Conservation (phyloP, 2,888 invertebrate species). For the Epinotia demarniana region DNA sequence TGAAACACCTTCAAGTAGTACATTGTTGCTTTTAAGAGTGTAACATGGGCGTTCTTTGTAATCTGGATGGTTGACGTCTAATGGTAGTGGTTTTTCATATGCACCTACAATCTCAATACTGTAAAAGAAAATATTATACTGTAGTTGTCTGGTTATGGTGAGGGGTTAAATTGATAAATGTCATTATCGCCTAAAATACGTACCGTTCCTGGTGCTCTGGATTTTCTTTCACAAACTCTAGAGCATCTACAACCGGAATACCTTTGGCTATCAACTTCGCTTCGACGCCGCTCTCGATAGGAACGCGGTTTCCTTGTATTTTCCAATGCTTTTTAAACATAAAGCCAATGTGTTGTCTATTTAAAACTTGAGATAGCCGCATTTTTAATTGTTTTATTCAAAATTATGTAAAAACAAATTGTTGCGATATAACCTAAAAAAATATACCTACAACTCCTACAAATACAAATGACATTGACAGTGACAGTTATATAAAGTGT, state of each 20-base stretch:
- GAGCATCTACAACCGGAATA: conserved; percentile 86
- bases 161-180: background rate
- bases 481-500: too few species aligned
- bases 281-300: conserved; percentile 83
- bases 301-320: conserved; percentile 85
- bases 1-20: conserved; percentile 88
- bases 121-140: conserved; percentile 52
- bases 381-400: conserved; percentile 70
- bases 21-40: conserved; percentile 85
- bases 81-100: conserved; percentile 67
- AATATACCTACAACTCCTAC: too few species aligned
- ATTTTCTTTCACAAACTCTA: conserved; percentile 83
- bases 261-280: conserved; percentile 82
- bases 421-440: conserved; percentile 37
- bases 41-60: conserved; percentile 87
- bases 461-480: conserved; percentile 16
- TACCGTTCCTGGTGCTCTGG: conserved; percentile 64
- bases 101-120: conserved; percentile 77
- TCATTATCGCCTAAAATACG: background rate
- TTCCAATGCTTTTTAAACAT: conserved; percentile 90
- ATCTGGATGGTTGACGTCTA: conserved; percentile 86
- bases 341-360: conserved; percentile 89
- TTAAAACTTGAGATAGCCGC: conserved; percentile 86
- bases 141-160: background rate
- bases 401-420: conserved; percentile 25